Conservation (phyloP, 1,140 invertebrate genomes). For the Proctacanthus coquilletti region DNA sequence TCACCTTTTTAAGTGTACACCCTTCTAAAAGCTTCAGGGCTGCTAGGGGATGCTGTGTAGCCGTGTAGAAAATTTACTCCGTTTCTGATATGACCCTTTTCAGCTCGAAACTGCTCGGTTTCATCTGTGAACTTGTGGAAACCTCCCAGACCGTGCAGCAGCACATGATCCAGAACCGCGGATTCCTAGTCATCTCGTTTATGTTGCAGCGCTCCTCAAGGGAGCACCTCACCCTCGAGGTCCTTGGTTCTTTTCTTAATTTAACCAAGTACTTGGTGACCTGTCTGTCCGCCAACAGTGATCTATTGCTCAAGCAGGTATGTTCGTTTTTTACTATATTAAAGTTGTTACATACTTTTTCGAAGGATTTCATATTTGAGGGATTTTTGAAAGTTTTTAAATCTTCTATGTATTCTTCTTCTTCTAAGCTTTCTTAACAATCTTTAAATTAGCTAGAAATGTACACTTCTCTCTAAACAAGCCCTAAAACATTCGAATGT, state of each 20-base stretch:
- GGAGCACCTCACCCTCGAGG: constrained; percentile 86
- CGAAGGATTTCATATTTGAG: too few relatives aligned
- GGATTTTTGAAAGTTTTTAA: background rate
- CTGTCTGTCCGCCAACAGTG: constrained; percentile 82
- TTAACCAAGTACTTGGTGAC: constrained; percentile 94
- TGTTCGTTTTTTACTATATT: constrained; percentile 9
- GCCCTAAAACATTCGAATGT: too few relatives aligned
- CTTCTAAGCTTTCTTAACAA: too few relatives aligned
- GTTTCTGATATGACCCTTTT: too few relatives aligned
- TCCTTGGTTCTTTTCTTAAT: constrained; percentile 82
- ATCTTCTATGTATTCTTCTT: background rate
- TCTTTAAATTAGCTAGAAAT: too few relatives aligned
- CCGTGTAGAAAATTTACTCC: too few relatives aligned
- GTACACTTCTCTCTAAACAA: too few relatives aligned
- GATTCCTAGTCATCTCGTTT: constrained; percentile 95
- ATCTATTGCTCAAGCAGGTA: constrained; percentile 90
- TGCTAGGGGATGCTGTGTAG: too few relatives aligned
- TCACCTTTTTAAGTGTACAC: too few relatives aligned
- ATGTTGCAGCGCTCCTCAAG: constrained; percentile 86
- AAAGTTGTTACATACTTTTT: background rate
- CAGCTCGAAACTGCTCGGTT: constrained; percentile 90
- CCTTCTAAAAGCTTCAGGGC: too few relatives aligned
- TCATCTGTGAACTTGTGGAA: constrained; percentile 94
- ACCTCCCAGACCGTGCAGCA: constrained; percentile 94
- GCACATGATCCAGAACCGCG: constrained; percentile 92